These are phyloP conservation scores for Xestia ashworthii DNA, from an alignment of 2,888 invertebrate species.

Conservation along the genomic window DNA sequence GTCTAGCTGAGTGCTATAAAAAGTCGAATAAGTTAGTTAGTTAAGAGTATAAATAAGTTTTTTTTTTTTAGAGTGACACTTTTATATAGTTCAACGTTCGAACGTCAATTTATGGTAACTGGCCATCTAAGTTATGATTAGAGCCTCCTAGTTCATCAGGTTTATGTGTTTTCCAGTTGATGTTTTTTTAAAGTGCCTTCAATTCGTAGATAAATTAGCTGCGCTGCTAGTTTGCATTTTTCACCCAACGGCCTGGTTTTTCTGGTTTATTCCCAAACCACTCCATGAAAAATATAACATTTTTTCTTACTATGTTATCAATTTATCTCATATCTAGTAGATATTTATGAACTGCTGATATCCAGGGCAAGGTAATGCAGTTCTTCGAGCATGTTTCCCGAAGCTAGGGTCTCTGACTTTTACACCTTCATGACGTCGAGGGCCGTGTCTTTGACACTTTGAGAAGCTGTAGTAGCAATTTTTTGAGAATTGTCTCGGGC, in stretches of 20 bases:
- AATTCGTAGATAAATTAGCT: not conserved
- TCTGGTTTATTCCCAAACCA: too few species aligned
- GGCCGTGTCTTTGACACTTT: not conserved
- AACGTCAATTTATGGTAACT: not conserved
- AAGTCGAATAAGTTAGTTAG: too few species aligned
- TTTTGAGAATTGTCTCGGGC: not conserved
- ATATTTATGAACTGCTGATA: not conserved
- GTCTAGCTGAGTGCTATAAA: not conserved
- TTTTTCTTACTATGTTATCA: not conserved
- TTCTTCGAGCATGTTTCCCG: not conserved
- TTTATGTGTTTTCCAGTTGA: slow-evolving; percentile 4
- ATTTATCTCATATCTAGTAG: too few species aligned
- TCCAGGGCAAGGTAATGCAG: not conserved
- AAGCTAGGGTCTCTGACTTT: not conserved
- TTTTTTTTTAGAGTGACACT: slow-evolving; percentile 9
- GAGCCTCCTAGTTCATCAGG: not conserved
- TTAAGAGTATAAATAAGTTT: too few species aligned
- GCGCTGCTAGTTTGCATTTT: not conserved
- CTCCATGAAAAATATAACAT: too few species aligned
- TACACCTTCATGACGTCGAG: not conserved
- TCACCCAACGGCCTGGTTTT: not conserved
- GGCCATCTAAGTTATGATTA: slow-evolving; percentile 6
- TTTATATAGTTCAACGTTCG: not conserved
- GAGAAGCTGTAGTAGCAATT: not conserved
- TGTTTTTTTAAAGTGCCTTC: not conserved